Evolutionary conservation across 2,888 invertebrate species (phyloP).

Genomic region (Oscheius myriophilus): DNA sequence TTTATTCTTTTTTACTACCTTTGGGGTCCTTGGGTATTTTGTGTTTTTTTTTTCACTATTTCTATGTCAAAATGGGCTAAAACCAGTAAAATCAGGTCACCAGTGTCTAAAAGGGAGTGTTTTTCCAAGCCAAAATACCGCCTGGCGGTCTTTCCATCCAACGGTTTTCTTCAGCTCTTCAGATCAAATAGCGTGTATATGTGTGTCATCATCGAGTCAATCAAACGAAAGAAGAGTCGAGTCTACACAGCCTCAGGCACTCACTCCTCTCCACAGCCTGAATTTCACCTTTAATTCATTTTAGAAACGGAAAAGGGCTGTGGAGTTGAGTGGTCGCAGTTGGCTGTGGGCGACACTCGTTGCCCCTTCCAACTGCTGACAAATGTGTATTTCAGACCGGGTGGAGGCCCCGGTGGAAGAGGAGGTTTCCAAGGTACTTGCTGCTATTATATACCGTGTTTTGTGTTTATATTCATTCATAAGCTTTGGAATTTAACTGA

Average conservation of each 20-base stretch:
- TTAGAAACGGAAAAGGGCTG: conserved; percentile 1
- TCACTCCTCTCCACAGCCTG: neutral
- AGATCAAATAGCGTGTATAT: too few species aligned
- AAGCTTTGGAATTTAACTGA: neutral
- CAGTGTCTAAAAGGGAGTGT: too few species aligned
- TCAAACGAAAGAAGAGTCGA: conserved; percentile 1
- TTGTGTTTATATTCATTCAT: conserved; percentile 17
- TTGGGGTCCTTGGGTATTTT: too few species aligned
- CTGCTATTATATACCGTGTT: conserved; percentile 17
- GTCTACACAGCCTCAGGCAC: conserved; percentile 8
- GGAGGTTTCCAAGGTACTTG: conserved; percentile 58
- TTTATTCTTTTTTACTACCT: too few species aligned
- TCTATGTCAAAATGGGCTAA: too few species aligned
- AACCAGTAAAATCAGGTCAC: too few species aligned
- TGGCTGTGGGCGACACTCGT: neutral
- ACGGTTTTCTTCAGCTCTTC: too few species aligned
- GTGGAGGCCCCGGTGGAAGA: conserved; percentile 57
- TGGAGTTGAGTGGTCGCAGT: conserved; percentile 7
- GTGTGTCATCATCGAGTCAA: too few species aligned
- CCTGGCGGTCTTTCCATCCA: too few species aligned
- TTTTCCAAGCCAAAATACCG: too few species aligned
- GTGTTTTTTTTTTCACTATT: too few species aligned
- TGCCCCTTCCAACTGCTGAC: too few species aligned
- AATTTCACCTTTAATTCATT: neutral
- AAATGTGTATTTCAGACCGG: conserved; percentile 48